phyloP scores from a whole-genome alignment of 1,140 invertebrate species.

The Philotrypesis tridentata region DNA sequence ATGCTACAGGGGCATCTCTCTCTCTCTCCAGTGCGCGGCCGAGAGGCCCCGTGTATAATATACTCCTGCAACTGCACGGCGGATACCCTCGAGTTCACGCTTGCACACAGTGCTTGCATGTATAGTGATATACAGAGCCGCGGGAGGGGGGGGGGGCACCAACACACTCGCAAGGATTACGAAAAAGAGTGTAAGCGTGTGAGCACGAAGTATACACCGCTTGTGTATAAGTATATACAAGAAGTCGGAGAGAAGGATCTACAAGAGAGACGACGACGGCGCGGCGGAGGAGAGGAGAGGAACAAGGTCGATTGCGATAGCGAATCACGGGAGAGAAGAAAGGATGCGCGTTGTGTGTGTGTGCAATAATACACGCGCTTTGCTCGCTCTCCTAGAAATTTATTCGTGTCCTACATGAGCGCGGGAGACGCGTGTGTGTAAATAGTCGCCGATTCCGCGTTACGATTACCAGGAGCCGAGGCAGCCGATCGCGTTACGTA shows the following conservation, averaged over 20 bases:
- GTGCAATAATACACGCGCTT: constrained; percentile 1
- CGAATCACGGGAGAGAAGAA: not conserved
- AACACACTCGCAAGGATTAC: not conserved
- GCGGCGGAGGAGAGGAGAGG: not conserved
- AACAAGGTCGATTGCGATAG: constrained; percentile 32
- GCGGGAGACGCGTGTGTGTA: too few species aligned
- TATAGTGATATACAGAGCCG: not conserved
- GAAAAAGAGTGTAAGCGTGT: not conserved
- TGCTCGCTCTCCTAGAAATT: constrained; percentile 1
- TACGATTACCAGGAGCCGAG: not conserved
- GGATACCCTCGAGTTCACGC: not conserved
- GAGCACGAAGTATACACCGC: too few species aligned
- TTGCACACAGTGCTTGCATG: not conserved
- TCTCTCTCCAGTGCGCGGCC: not conserved
- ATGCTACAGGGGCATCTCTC: not conserved
- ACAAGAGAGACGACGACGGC: too few species aligned
- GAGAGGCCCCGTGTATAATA: not conserved
- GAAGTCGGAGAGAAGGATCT: not conserved
- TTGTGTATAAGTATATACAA: too few species aligned
- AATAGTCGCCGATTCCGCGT: not conserved
- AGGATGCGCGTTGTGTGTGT: not conserved
- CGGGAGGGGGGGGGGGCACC: too few species aligned
- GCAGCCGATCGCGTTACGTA: not conserved
- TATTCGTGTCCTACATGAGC: constrained; percentile 31
- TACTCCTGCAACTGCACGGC: not conserved